phyloP scores from a whole-genome alignment of 2,113 vertebrate genomes.

The Pseudopipra pipra region DNA sequence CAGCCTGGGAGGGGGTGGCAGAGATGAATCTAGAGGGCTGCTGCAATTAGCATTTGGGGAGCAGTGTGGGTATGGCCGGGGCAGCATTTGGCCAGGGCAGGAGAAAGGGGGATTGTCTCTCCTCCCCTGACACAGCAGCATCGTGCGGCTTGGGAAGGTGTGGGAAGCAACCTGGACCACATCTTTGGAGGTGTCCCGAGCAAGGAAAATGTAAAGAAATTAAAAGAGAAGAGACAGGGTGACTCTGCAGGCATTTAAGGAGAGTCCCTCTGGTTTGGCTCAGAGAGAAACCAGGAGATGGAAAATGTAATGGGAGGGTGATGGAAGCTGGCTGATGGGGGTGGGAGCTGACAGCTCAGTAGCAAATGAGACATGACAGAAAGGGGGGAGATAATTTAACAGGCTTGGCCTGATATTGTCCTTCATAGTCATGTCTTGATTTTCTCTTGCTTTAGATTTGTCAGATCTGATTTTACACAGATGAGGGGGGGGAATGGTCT shows the following conservation, averaged over 20 bases:
- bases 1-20: not conserved
- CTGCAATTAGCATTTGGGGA: rapidly evolving
- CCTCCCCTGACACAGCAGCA: not conserved
- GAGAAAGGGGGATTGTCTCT: not conserved
- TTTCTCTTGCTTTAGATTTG: conserved; percentile 52
- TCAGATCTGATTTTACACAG: conserved; percentile 54
- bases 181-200: not conserved
- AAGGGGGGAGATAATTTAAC: conserved; percentile 50
- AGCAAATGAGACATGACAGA: conserved; percentile 57
- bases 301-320: not conserved
- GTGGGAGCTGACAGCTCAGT: not conserved
- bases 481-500: not conserved
- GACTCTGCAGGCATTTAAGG: not conserved
- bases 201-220: not conserved
- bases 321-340: not conserved
- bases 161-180: rapidly evolving
- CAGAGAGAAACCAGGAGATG: not conserved
- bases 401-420: conserved; percentile 55
- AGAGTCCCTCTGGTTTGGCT: not conserved
- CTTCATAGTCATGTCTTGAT: conserved; percentile 53
- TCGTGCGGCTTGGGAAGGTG: rapidly evolving
- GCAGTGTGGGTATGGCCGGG: rapidly evolving
- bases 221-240: not conserved
- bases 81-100: not conserved
- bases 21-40: not conserved